Evolutionary conservation across 2,113 vertebrate genomes (phyloP).

Genomic region (Oreamnos americanus): DNA sequence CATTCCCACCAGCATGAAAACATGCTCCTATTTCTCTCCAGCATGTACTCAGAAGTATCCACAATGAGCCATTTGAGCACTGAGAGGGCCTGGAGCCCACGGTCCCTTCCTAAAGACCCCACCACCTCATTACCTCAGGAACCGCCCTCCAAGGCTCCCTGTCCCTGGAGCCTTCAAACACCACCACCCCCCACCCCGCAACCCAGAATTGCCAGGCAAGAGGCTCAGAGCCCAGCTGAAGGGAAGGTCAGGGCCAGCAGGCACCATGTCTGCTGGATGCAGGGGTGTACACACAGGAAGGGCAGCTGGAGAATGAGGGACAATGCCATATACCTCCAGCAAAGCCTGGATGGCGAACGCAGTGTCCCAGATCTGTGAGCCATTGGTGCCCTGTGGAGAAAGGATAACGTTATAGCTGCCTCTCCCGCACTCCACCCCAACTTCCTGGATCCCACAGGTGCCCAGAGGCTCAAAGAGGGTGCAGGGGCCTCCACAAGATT

Average conservation of each 20-base stretch:
- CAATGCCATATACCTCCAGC: conserved; percentile 86
- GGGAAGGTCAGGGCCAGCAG: neutral
- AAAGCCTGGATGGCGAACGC: conserved; percentile 94
- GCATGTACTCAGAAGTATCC: neutral
- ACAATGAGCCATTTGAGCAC: rapidly evolving
- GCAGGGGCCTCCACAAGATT: neutral
- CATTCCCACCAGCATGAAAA: neutral
- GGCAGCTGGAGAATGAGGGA: neutral
- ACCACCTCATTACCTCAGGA: neutral
- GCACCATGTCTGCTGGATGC: rapidly evolving
- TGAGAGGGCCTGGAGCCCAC: neutral
- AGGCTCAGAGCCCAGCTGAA: neutral
- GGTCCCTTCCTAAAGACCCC: too few species aligned
- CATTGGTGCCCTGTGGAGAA: conserved; percentile 91
- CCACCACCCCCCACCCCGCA: rapidly evolving
- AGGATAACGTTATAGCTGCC: neutral
- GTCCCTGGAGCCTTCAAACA: neutral
- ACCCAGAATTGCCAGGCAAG: neutral
- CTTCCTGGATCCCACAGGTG: rapidly evolving
- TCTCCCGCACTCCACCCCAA: neutral
- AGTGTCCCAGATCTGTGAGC: conserved; percentile 97
- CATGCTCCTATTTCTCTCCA: neutral
- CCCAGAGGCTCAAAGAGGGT: neutral
- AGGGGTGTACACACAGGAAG: neutral
- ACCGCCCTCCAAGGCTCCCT: neutral